Percentiles rank a stretch among this genome's conserved stretches.
These are phyloP conservation scores for Cerastis rubricosa DNA, from an alignment of 2,888 invertebrate genomes.

Conservation along the genomic window DNA sequence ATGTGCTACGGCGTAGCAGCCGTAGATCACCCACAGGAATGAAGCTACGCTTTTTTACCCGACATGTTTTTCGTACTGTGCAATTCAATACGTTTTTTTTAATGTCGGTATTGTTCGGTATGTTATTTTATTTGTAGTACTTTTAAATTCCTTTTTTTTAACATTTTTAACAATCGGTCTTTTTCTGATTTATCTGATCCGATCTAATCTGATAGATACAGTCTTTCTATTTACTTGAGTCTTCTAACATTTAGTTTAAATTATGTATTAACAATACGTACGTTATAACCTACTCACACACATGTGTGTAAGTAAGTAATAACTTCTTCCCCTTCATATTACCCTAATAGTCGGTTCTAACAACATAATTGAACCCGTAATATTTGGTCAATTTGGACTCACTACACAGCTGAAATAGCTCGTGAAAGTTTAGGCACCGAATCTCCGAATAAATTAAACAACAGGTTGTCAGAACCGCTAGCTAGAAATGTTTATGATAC, in stretches of 20 bases:
- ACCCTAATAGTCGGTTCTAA: slow-evolving; percentile 43
- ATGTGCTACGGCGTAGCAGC: slow-evolving; percentile 57
- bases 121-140: not conserved
- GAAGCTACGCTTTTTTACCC: slow-evolving; percentile 17
- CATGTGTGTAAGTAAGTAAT: slow-evolving; percentile 15
- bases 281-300: not conserved
- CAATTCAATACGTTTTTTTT: slow-evolving; percentile 3
- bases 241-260: not conserved
- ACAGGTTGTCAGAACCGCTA: slow-evolving; percentile 61
- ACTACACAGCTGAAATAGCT: slow-evolving; percentile 25
- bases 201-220: not conserved
- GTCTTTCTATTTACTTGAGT: not conserved
- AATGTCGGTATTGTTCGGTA: not conserved
- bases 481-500: slow-evolving; percentile 56
- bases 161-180: not conserved
- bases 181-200: not conserved
- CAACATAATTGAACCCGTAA: slow-evolving; percentile 45
- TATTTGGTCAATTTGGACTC: slow-evolving; percentile 55
- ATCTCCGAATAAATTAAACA: slow-evolving; percentile 57
- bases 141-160: not conserved
- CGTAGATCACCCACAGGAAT: slow-evolving; percentile 23
- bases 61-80: not conserved
- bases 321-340: slow-evolving; percentile 18
- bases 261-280: not conserved
- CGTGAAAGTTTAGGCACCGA: slow-evolving; percentile 42